Conservation (phyloP, 2,888 invertebrate genomes). For the Lochmaea capreae region DNA sequence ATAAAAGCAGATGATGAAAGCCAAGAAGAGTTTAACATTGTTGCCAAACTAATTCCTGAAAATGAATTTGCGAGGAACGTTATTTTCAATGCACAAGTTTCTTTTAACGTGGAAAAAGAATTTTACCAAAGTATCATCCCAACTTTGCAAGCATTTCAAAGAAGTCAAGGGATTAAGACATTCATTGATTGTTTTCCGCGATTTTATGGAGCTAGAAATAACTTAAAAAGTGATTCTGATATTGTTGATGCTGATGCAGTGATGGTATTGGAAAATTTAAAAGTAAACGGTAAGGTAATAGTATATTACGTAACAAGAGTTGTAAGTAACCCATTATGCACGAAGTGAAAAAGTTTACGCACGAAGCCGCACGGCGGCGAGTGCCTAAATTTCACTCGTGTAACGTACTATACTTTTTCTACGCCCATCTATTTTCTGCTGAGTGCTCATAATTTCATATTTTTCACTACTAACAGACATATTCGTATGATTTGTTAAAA, state of each 20-base stretch:
- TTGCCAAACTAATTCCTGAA: constrained; percentile 70
- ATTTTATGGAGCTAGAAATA: constrained; percentile 52
- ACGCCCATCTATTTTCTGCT: no score
- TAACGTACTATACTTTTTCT: no score
- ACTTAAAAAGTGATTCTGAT: constrained; percentile 41
- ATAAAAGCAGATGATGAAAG: constrained; percentile 25
- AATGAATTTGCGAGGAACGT: constrained; percentile 66
- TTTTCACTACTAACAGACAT: no score
- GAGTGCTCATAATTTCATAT: no score
- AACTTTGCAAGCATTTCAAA: constrained; percentile 63
- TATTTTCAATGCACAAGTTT: constrained; percentile 67
- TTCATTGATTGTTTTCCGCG: constrained; percentile 61
- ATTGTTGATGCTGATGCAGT: constrained; percentile 67
- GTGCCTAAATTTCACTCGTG: no score
- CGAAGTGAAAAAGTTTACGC: no score
- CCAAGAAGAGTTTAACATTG: constrained; percentile 60
- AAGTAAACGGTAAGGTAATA: constrained; percentile 55
- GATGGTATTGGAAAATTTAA: constrained; percentile 68
- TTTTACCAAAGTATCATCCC: constrained; percentile 67
- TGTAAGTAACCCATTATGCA: no score
- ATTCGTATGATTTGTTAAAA: no score
- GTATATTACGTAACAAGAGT: no score
- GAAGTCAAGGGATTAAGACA: constrained; percentile 61
- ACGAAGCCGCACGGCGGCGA: no score
- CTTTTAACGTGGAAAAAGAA: constrained; percentile 68